Evolutionary conservation across 1,140 invertebrate genomes (phyloP), one percentile per base, ranked within the genome.

Genomic region (Diorhabda elongata): DNA sequence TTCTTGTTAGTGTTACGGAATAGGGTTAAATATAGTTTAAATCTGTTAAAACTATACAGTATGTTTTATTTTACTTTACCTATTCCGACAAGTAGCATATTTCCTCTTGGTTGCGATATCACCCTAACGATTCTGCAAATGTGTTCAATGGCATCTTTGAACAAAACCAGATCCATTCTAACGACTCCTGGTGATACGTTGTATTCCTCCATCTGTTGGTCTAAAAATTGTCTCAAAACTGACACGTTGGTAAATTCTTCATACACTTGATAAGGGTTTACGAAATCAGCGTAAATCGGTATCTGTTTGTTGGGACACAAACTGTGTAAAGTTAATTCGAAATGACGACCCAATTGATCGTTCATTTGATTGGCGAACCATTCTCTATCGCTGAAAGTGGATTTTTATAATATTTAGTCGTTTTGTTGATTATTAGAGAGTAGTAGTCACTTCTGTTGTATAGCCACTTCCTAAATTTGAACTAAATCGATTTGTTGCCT

Each of bases 121-220:
- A 95, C 91, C 64, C 93, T 84, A 7, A 91, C 86, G 66, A 93
- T 92, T 70, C 92, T 87, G 66, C 88, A 89, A 62, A 95, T 87
- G 78, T 95, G 92, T 77, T 94, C 90, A 52, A 95, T 89, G 3
- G 92, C 92, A 78, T 95, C 92, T 65, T 87, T 87, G 78, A 95
- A 95, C 58, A 95, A 83, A 6, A 95, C 91, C 43, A 95, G 81
- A 79, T 94, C 88, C 86, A 95, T 89, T 70, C 86, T 85, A 3
- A 92, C 85, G 6, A 90, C 87, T 1, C 91, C 90, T 0, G 90
- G 88, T 9, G 86, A 87, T 42, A 85, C 84, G 80, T 95, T 95
- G 79, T 94, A 94, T 71, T 94, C 91, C 42, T 89, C 87, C 81
- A 95, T 83, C 77, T 90, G 87, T 4, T 84, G 83, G 58, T 87